Evolutionary conservation across 2,888 invertebrate genomes (phyloP).

Genomic region (Xestia c-nigrum): DNA sequence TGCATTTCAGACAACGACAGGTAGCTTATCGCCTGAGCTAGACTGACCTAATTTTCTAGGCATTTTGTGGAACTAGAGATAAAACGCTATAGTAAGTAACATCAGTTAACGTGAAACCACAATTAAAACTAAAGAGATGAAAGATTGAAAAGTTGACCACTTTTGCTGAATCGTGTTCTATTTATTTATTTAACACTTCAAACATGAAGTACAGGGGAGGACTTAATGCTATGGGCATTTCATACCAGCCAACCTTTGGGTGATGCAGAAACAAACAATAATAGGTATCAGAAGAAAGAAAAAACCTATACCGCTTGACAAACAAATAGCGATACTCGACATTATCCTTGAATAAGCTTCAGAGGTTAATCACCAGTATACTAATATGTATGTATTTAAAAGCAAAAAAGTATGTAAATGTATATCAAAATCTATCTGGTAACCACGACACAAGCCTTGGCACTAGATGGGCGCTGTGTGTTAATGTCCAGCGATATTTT

Average conservation of each 20-base stretch:
- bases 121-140: neutral
- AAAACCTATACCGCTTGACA: neutral
- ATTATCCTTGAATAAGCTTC: neutral
- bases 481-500: too few relatives aligned
- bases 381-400: too few relatives aligned
- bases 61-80: constrained; percentile 27
- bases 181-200: too few relatives aligned
- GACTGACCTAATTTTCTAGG: constrained; percentile 32
- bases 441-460: too few relatives aligned
- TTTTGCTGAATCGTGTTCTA: neutral
- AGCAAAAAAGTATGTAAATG: too few relatives aligned
- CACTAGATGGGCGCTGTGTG: too few relatives aligned
- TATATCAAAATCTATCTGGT: too few relatives aligned
- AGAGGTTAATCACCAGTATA: neutral
- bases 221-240: too few relatives aligned
- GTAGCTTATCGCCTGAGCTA: constrained; percentile 39
- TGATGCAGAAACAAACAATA: too few relatives aligned
- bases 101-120: neutral
- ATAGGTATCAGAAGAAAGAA: too few relatives aligned
- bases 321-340: neutral
- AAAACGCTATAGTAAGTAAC: neutral
- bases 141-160: neutral
- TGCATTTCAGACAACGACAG: constrained; percentile 31
- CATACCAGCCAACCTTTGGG: too few relatives aligned
- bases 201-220: too few relatives aligned